These are phyloP conservation scores for Pammene aurita DNA, from an alignment of 2,888 invertebrate species.

Conservation along the genomic window DNA sequence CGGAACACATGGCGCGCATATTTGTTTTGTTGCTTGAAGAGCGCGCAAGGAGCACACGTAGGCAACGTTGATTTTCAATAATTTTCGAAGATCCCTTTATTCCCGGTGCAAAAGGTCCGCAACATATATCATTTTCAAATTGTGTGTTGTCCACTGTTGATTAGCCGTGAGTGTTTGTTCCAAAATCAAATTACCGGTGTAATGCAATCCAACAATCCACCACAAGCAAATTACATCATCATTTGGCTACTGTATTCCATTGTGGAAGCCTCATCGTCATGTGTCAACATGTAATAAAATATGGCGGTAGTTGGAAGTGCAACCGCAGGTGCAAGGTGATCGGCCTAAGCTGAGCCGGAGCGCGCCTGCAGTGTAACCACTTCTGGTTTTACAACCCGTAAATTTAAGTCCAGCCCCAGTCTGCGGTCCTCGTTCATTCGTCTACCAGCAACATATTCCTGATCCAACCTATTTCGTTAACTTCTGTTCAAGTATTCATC, in stretches of 20 bases:
- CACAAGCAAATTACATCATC: no score
- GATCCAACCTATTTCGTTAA: not conserved
- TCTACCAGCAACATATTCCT: not conserved
- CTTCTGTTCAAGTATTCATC: constrained; percentile 6
- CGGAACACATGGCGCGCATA: constrained; percentile 39
- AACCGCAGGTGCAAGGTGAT: constrained; percentile 53
- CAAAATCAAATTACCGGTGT: no score
- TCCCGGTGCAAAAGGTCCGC: no score
- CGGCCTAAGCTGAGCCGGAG: constrained; percentile 40
- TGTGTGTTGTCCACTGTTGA: no score
- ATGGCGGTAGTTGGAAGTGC: constrained; percentile 27
- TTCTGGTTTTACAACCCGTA: not conserved
- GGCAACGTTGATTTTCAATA: constrained; percentile 4
- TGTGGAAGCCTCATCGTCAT: constrained; percentile 18
- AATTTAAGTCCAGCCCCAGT: not conserved
- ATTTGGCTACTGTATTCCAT: no score
- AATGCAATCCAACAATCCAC: no score
- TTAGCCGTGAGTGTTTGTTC: no score
- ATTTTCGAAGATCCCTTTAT: constrained; percentile 4
- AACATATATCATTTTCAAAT: no score
- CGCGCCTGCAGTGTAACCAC: no score
- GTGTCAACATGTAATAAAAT: constrained; percentile 33
- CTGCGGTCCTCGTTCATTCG: not conserved
- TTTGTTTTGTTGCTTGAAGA: constrained; percentile 32
- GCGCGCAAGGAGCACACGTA: no score